Conservation (phyloP, 2,888 invertebrate genomes). For the Artemia sp. region DNA sequence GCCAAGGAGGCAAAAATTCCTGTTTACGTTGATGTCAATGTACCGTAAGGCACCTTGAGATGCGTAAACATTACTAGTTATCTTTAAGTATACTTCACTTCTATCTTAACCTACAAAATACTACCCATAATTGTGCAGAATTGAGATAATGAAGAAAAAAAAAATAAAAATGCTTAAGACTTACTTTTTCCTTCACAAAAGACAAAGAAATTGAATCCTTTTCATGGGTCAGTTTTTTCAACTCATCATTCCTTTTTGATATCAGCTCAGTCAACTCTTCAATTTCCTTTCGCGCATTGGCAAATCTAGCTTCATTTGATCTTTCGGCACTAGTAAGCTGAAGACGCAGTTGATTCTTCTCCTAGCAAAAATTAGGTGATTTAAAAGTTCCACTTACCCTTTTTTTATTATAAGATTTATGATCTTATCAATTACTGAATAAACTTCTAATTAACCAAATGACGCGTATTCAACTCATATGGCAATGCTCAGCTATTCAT, state of each 20-base stretch:
- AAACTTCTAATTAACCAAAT: too few relatives aligned
- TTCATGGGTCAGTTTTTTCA: slow-evolving; percentile 10
- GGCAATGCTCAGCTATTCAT: too few relatives aligned
- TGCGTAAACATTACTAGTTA: too few relatives aligned
- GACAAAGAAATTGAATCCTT: slow-evolving; percentile 4
- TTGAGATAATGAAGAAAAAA: too few relatives aligned
- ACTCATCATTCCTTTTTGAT: not conserved
- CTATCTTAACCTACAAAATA: too few relatives aligned
- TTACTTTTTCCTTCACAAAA: slow-evolving; percentile 8
- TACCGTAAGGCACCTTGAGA: too few relatives aligned
- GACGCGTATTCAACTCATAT: too few relatives aligned
- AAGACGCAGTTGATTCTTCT: not conserved
- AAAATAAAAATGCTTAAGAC: not conserved
- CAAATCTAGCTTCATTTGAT: not conserved
- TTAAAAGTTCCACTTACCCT: not conserved
- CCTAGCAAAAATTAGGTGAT: not conserved
- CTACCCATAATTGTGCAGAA: too few relatives aligned
- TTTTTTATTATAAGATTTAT: not conserved
- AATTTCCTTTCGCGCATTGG: not conserved
- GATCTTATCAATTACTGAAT: too few relatives aligned
- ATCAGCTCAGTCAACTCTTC: slow-evolving; percentile 9
- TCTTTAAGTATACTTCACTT: too few relatives aligned
- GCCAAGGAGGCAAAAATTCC: too few relatives aligned
- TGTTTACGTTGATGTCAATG: too few relatives aligned
- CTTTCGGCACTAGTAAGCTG: not conserved